Base-by-base conservation (phyloP, 2,113 vertebrate genomes). In the Perognathus longimembris region DNA sequence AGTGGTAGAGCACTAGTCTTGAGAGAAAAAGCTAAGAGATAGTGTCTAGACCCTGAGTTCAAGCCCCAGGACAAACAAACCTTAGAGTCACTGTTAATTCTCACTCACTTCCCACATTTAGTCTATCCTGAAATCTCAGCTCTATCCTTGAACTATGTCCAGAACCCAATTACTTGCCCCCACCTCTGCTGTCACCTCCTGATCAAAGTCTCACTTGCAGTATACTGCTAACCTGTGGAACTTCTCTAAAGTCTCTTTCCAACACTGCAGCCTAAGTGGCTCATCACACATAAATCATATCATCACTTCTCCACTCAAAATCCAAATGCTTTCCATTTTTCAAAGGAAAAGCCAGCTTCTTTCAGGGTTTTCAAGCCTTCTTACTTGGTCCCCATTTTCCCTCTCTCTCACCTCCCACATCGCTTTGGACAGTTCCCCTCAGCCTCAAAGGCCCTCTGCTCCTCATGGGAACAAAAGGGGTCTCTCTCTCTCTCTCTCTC, bases 181-280 rank as follows among this genome's bases (percentile, higher is more conserved):
- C 42, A 50, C 50, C 81, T 91, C 90, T 93, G 59, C 73, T 91
- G 88, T 67, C 80, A 89, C 17, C 50, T 78, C 74, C n/a, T 75
- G 71, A 87, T 87, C 61, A 80, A 90, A 94, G 42, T 85, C 78
- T 94, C 38, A 64, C 74, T 90, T 57, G 38, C 32, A 77, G 24
- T 1, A 74, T 17, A 40, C 42, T 90, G 75, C 36, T 90, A 45
- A 45, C 10, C 45, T 54, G 63, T 18, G 61, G 45, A 73, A 32
- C 8, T 26, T 71, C 61, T 34, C 36, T 12, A 59, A 79, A 36
- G 26, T 74, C 78, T 88, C 36, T 81, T 91, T 91, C 91, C 69
- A 81, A 61, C 42, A 71, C 0, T 83, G 88, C 69, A 94, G 36
- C 45, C 22, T 79, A 54, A 54, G 24, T 3, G n/a, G 67, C 38